Conservation (phyloP, 2,797 vertebrate species). For the Scolopax rusticola region DNA sequence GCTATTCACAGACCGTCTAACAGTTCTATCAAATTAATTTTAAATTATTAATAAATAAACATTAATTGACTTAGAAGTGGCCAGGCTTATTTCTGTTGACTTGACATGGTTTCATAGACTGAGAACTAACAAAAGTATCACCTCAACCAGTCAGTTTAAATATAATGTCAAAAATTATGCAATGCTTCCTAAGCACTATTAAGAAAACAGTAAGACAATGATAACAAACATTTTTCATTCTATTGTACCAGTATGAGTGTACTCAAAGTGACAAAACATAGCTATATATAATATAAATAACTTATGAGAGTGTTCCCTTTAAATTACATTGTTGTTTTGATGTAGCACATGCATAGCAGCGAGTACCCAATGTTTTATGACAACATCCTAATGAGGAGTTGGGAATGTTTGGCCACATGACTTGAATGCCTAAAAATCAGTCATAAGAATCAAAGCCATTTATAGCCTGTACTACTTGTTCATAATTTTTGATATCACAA, state of each 20-base stretch:
- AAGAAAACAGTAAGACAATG: background rate
- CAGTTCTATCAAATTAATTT: background rate
- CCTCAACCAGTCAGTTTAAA: background rate
- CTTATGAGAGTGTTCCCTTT: background rate
- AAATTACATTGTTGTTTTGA: background rate
- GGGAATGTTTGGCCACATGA: background rate
- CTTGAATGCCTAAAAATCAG: background rate
- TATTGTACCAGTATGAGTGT: background rate
- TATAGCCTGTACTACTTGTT: background rate
- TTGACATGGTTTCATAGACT: background rate
- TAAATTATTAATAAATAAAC: background rate
- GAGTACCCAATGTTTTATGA: background rate
- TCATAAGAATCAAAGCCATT: slow-evolving; percentile 13
- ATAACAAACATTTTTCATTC: background rate
- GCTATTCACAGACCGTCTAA: background rate
- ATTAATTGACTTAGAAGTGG: background rate
- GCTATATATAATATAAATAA: background rate
- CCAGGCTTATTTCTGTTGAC: background rate
- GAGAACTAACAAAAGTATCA: background rate
- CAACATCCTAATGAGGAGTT: background rate
- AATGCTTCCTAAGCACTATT: background rate
- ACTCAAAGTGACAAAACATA: background rate
- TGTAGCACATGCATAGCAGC: background rate
- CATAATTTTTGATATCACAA: background rate
- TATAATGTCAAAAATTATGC: background rate